Base-by-base conservation (phyloP, 1,140 invertebrate genomes). In the Lithobius niger region DNA sequence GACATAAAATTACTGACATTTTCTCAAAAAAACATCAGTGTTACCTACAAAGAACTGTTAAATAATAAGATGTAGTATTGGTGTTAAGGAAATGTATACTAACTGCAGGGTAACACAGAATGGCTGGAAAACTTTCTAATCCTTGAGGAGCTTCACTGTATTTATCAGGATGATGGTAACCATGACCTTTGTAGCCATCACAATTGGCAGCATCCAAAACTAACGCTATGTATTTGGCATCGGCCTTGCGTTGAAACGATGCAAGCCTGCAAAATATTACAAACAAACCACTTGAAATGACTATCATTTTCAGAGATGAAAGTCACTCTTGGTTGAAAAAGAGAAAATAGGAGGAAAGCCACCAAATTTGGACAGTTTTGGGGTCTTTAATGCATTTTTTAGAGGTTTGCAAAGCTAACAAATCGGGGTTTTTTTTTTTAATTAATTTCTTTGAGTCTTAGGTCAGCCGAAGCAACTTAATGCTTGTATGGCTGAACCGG, bases 231-330 rank as follows among this genome's bases (percentile, higher is more conserved):
- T 73, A 75, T 26, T 71, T 61, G 0, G 79, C 77, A 68, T 86
- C 83, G 62, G 78, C 73, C 65, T 79, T 81, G 58, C 77, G 75
- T 64, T 84, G 81, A 64, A 86, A 84, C 48, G 68, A 76, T 56
- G 78, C 74, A 53, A 88, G 76, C 67, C 82, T 84, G 64, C 53
- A 73, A 74, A 13, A 49, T 28, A 53, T 52, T 51, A 28, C 3
- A 27, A 36, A 40, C 59, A 62, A 56, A 40, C 10, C 10, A 13
- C 48, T 50, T 54, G 47, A 22, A 52, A 1, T 40, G 21, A 56
- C 54, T 31, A 57, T 36, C 42, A 36, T 18, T n/a, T 55, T 22
- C 27, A 54, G 27, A 27, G 53, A 27, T n/a, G n/a, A n/a, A n/a
- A n/a, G n/a, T n/a, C n/a, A n/a, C n/a, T n/a, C n/a, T n/a, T n/a